Evolutionary conservation across 1,140 invertebrate genomes (phyloP).

Genomic region (Muscidifurax raptorellus): DNA sequence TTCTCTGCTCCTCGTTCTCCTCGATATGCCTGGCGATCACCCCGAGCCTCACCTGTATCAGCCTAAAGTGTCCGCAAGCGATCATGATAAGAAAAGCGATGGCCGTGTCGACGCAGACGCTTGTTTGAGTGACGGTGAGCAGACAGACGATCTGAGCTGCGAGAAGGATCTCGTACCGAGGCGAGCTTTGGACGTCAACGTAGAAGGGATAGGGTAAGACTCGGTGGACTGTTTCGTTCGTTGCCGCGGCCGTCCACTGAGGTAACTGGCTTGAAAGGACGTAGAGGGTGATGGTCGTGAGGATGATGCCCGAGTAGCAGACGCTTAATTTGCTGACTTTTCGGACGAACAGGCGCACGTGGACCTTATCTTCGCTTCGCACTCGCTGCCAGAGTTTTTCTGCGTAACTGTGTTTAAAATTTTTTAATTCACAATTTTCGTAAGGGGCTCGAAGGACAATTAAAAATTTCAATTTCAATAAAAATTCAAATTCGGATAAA

Average conservation of each 20-base stretch:
- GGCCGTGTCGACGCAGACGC: slow-evolving; percentile 37
- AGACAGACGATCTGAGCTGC: slow-evolving; percentile 18
- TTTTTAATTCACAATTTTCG: background rate
- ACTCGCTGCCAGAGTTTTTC: slow-evolving; percentile 1
- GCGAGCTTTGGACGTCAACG: slow-evolving; percentile 27
- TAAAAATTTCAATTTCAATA: too few species aligned
- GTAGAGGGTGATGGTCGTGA: slow-evolving; percentile 39
- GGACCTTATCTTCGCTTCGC: slow-evolving; percentile 15
- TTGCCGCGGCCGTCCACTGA: slow-evolving; percentile 3
- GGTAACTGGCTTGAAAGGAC: slow-evolving; percentile 34
- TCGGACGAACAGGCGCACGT: slow-evolving; percentile 22
- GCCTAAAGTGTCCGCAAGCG: slow-evolving; percentile 34
- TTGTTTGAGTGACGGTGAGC: slow-evolving; percentile 36
- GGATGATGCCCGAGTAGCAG: slow-evolving; percentile 37
- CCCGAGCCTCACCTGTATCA: slow-evolving; percentile 9
- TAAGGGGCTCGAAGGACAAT: too few species aligned
- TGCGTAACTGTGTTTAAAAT: background rate
- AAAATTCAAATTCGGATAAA: too few species aligned
- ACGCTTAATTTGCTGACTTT: slow-evolving; percentile 19
- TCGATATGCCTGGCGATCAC: background rate
- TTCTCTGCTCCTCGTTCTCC: background rate
- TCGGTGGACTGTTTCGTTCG: slow-evolving; percentile 16
- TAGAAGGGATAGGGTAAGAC: slow-evolving; percentile 34
- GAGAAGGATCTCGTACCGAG: slow-evolving; percentile 24
- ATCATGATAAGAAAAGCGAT: slow-evolving; percentile 37